Conservation (phyloP, 1,140 invertebrate genomes). For the Drosophila bocki region DNA sequence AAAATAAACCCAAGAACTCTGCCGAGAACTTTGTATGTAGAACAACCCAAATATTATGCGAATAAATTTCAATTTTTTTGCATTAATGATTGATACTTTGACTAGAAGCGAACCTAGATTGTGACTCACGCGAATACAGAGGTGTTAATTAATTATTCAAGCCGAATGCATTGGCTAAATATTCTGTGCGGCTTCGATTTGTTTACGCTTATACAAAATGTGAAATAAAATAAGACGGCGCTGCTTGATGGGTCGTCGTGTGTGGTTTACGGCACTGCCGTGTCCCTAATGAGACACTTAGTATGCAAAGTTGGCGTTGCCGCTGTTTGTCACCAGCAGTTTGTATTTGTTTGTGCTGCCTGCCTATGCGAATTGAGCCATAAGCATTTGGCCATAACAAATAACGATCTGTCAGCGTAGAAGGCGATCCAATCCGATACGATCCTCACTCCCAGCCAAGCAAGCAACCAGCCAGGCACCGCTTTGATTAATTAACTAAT, state of each 20-base stretch:
- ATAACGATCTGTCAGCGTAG: constrained; percentile 55
- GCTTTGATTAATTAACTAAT: constrained; percentile 64
- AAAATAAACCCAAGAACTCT: not conserved
- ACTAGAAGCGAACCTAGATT: not conserved
- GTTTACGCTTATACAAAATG: constrained; percentile 50
- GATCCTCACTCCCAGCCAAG: constrained; percentile 1
- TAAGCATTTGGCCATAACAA: constrained; percentile 65
- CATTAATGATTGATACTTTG: constrained; percentile 1
- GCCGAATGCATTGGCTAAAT: constrained; percentile 63
- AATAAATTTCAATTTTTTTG: not conserved
- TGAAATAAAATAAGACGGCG: constrained; percentile 36
- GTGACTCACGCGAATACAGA: constrained; percentile 47
- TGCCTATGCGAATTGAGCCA: constrained; percentile 61
- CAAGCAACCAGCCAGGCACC: constrained; percentile 13
- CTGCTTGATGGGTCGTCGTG: constrained; percentile 66
- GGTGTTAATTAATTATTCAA: constrained; percentile 64
- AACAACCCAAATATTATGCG: constrained; percentile 10
- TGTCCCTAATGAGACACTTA: constrained; percentile 76
- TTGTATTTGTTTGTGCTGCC: constrained; percentile 31
- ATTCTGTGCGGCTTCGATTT: constrained; percentile 52
- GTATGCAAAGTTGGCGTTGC: constrained; percentile 72
- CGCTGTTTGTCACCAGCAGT: constrained; percentile 45
- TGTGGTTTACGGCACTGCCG: constrained; percentile 68
- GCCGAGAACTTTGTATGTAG: not conserved
- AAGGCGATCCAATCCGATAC: constrained; percentile 37